Percentiles rank a stretch among this genome's conserved stretches.
phyloP scores from a whole-genome alignment of 2,113 vertebrate genomes.

The Zingel zingel region DNA sequence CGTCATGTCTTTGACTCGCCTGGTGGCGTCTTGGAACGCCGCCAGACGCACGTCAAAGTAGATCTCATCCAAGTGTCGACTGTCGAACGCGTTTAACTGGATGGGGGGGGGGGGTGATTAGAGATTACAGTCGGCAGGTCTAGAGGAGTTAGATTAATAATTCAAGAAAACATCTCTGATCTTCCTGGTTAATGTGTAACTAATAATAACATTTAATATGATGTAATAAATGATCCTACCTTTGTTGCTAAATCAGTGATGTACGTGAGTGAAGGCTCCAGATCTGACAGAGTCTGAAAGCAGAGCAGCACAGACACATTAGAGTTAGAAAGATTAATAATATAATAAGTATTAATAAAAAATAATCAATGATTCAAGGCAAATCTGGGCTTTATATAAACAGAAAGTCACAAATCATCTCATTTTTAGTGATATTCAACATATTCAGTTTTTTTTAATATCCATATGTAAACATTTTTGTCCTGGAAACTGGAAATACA shows the following conservation, averaged over 20 bases:
- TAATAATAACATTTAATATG: neutral
- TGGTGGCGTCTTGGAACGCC: constrained; percentile 89
- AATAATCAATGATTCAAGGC: too few species aligned
- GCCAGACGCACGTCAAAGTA: constrained; percentile 92
- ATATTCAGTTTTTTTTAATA: neutral
- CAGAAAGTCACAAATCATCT: neutral
- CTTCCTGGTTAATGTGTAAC: neutral
- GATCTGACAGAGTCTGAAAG: constrained; percentile 90
- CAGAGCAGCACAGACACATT: neutral
- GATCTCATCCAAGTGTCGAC: constrained; percentile 93
- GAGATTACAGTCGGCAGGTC: neutral
- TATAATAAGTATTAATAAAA: neutral
- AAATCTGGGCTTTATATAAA: neutral
- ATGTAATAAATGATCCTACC: constrained; percentile 77
- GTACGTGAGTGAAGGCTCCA: constrained; percentile 87
- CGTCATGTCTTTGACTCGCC: constrained; percentile 87
- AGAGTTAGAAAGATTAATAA: neutral
- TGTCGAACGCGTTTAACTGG: constrained; percentile 95
- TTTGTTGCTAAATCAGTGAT: constrained; percentile 89
- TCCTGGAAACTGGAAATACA: too few species aligned
- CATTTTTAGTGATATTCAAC: neutral
- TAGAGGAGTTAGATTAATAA: neutral
- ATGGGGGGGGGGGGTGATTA: too few species aligned
- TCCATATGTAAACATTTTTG: neutral
- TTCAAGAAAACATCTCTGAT: neutral